Base-by-base conservation (phyloP, 2,113 vertebrate species). In the Actenoides hombroni region DNA sequence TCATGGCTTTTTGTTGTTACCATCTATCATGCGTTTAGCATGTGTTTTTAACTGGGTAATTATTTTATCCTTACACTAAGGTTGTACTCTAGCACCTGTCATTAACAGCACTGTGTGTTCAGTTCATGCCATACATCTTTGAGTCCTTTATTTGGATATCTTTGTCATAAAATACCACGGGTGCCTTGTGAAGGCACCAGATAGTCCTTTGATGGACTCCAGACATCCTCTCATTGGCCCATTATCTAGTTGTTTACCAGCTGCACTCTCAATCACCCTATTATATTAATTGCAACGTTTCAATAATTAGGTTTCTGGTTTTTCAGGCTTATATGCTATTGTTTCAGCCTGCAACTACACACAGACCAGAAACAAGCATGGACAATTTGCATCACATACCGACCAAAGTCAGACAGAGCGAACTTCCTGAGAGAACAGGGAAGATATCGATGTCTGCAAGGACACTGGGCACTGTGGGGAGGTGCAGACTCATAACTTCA, bases 291-390 rank as follows among this genome's bases (percentile, higher is more conserved):
- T 93, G 59, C 71, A 83, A 13, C 0, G 0, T 92, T 40, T 37
- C 75, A 83, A 2, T 86, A 86, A 80, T 90, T 77, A 94, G 24
- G 17, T 74, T 93, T 94, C 94, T 83, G 88, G 92, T 93, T 94
- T 93, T 93, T 92, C 90, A 92, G 79, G 83, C 28, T 31, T 48
- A 5, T 8, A 16, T 70, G 56, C 28, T 80, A 49, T 73, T 83
- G 86, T 86, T 93, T 90, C 54, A 86, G 39, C 35, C 49, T 88
- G 53, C 54, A 69, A 65, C 57, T 37, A 60, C 49, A 35, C 29
- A n/a, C 5, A 74, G 48, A 33, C 11, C 9, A 79, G 68, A 68
- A 91, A 90, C 1, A 2, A 88, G 9, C 1, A 5, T 59, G 28
- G 37, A 21, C 12, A 57, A 3, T 76, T 82, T 71, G 35, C n/a